phyloP scores from a whole-genome alignment of 1,140 invertebrate genomes.

The Achroia grisella region DNA sequence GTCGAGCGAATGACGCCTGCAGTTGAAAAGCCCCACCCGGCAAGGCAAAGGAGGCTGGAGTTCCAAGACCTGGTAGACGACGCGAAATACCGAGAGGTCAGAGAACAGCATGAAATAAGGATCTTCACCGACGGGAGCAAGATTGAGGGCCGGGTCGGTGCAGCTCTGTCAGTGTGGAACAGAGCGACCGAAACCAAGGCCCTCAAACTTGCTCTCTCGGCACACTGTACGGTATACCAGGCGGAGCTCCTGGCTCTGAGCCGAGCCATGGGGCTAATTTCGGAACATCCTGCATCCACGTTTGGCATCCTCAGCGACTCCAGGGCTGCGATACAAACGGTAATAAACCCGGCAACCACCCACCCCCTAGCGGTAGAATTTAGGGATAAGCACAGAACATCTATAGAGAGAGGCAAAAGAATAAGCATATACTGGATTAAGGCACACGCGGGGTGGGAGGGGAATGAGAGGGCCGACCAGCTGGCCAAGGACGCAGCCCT shows the following conservation, averaged over 20 bases:
- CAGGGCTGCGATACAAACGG: conserved; percentile 12
- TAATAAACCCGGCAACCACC: conserved; percentile 1
- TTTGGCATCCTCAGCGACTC: conserved; percentile 18
- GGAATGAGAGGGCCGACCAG: conserved; percentile 1
- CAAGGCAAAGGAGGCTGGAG: neutral
- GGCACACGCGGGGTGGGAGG: conserved; percentile 1
- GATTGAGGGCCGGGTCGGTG: conserved; percentile 14
- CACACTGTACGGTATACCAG: conserved; percentile 15
- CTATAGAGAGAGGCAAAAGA: neutral
- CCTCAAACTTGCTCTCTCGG: conserved; percentile 6
- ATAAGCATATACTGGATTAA: neutral
- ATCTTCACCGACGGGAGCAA: conserved; percentile 19
- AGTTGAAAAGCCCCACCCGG: neutral
- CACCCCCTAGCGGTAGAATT: conserved; percentile 12
- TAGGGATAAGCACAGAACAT: neutral
- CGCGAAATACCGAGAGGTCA: neutral
- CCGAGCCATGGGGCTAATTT: neutral
- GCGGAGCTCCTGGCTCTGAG: conserved; percentile 11
- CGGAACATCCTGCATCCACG: neutral
- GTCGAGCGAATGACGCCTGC: neutral
- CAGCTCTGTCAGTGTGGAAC: conserved; percentile 10
- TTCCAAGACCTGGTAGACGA: neutral
- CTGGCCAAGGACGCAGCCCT: conserved; percentile 2
- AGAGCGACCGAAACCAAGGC: conserved; percentile 1
- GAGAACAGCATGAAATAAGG: neutral